Conservation (phyloP, 2,113 vertebrate species). For the Martes martes region DNA sequence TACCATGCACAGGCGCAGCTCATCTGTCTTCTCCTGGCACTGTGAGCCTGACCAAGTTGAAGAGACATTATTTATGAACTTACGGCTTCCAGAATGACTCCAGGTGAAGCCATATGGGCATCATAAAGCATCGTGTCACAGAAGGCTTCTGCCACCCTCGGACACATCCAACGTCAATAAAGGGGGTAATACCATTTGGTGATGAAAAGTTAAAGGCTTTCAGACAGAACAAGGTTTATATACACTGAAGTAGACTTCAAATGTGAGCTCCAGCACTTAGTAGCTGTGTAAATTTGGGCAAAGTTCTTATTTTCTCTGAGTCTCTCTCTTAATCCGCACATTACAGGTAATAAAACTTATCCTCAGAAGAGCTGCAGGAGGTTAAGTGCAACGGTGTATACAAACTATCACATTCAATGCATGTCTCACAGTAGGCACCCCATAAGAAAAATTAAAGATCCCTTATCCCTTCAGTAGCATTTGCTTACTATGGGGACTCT, state of each 20-base stretch:
- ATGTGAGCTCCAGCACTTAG: neutral
- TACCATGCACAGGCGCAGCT: conserved; percentile 65
- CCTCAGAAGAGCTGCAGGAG: neutral
- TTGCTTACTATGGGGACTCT: neutral
- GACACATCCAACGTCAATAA: neutral
- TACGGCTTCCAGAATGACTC: conserved; percentile 3
- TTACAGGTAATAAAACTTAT: neutral
- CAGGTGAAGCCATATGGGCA: conserved; percentile 22
- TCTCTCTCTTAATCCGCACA: neutral
- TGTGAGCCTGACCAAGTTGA: conserved; percentile 66
- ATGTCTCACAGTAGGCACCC: neutral
- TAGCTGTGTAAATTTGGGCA: neutral
- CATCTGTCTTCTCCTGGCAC: conserved; percentile 74
- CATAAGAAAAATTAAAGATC: neutral
- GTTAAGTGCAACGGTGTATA: neutral
- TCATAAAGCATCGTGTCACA: neutral
- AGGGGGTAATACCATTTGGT: neutral
- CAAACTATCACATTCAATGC: accelerated
- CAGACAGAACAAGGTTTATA: neutral
- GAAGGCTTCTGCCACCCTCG: neutral
- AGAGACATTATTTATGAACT: conserved; percentile 68
- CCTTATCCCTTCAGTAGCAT: neutral
- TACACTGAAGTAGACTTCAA: neutral
- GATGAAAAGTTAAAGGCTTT: neutral
- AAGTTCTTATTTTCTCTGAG: neutral